Evolutionary conservation across 2,888 invertebrate genomes (phyloP), one percentile per base, ranked within the genome.

Genomic region (Deilephila porcellus): DNA sequence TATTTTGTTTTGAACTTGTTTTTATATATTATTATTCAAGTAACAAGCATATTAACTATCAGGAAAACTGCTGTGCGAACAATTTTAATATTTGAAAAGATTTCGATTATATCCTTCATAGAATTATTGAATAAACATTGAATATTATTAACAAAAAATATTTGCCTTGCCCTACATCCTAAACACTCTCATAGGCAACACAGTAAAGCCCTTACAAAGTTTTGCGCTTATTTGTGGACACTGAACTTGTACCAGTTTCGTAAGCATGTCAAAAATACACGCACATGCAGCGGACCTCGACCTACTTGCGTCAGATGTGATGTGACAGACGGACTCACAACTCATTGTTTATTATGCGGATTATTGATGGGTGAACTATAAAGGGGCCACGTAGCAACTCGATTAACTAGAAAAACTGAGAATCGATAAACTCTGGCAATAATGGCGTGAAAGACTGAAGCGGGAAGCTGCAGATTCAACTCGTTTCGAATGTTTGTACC

Each of bases 181-280:
- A 17, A 56, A 17, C n/a, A 56, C n/a, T 1, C 17, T n/a, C 56
- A 11, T 45, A 45, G 45, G n/a, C 45, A 25, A 64, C 11, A 8
- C 17, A 60, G 29, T 45, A 52, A 52, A 67, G 17, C 67, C 67
- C 67, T 25, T 67, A 67, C 67, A 67, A 67, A 67, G 67, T 67
- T 45, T 45, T n/a, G 64, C 45, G 45, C 11, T 45, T 45, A 64
- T 72, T 72, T 37, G 64, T 72, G 59, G 37, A 63, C 59, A 34
- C 53, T 72, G 72, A 72, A 72, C 72, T 72, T 72, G 74, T 77
- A 76, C 81, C 76, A 75, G 85, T 93, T 93, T 88, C 90, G 90
- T 87, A 92, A 92, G 87, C 78, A 77, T 81, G 85, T 90, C 89
- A 78, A 91, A 93, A 93, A 93, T 93, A 93, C 79, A 74, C 80